Evolutionary conservation across 2,113 vertebrate species (phyloP).

Genomic region (Myanophis thanlyinensis): DNA sequence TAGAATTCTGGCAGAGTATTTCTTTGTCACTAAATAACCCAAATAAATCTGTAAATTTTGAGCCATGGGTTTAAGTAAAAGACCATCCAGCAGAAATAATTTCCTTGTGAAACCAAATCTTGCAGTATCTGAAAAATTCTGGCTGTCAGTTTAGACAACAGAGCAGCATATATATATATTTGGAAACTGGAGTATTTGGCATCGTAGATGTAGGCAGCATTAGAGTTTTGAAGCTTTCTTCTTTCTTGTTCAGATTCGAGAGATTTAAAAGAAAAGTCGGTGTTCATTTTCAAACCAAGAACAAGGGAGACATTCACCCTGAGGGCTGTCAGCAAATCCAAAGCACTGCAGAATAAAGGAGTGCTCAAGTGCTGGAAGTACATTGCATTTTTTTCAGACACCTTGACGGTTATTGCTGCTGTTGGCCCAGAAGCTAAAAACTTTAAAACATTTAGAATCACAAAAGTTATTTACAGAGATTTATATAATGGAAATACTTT

Average conservation of each 20-base stretch:
- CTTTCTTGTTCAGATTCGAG: not conserved
- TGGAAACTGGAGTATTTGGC: not conserved
- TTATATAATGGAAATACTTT: not conserved
- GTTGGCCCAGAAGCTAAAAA: not conserved
- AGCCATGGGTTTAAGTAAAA: not conserved
- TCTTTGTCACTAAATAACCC: not conserved
- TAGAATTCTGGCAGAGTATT: not conserved
- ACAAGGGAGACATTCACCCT: constrained; percentile 1
- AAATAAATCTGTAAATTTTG: not conserved
- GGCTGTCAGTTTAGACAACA: not conserved
- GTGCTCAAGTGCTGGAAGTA: constrained; percentile 3
- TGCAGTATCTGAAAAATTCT: not conserved
- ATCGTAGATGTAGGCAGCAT: not conserved
- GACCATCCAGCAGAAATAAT: not conserved
- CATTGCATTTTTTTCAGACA: not conserved
- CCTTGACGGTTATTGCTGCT: constrained; percentile 1
- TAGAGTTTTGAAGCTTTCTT: not conserved
- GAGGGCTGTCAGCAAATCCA: not conserved
- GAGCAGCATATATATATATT: not conserved
- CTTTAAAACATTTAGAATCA: constrained; percentile 9
- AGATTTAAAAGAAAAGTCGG: not conserved
- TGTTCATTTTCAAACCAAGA: constrained; percentile 9
- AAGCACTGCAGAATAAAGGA: not conserved
- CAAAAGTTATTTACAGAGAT: constrained; percentile 12
- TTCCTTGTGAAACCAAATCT: not conserved